A percentile compares a stretch with the other conserved stretches of the same genome.
These are phyloP conservation scores for Mesoligia furuncula DNA, from an alignment of 2,888 invertebrate genomes.

Conservation along the genomic window DNA sequence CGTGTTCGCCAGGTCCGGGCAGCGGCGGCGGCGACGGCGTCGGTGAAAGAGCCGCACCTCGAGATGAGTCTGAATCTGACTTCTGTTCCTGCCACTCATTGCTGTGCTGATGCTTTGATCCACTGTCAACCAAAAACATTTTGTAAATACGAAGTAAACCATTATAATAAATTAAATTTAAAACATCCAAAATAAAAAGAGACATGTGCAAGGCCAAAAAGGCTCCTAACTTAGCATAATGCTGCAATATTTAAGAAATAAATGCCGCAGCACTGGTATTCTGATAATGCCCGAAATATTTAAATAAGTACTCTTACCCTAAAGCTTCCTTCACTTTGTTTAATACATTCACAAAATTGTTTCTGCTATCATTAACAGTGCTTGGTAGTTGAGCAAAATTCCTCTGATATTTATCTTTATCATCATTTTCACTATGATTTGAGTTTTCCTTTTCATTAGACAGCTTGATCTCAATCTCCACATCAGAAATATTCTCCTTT, in stretches of 20 bases:
- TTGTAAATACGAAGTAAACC: neutral
- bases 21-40: constrained; percentile 86
- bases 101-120: constrained; percentile 72
- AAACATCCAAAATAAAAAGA: neutral
- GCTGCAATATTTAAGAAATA: neutral
- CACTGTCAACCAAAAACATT: constrained; percentile 65
- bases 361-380: constrained; percentile 81
- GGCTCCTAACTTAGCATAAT: neutral
- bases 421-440: constrained; percentile 80
- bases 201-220: neutral
- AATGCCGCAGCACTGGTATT: neutral
- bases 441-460: constrained; percentile 83
- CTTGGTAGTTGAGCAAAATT: constrained; percentile 78
- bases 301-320: constrained; percentile 76
- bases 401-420: constrained; percentile 79
- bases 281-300: too few species aligned
- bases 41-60: constrained; percentile 75
- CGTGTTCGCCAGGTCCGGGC: constrained; percentile 78
- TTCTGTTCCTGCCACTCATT: constrained; percentile 79
- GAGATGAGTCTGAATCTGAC: constrained; percentile 83
- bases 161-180: neutral
- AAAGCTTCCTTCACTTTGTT: constrained; percentile 87
- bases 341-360: constrained; percentile 84
- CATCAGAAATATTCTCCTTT: constrained; percentile 81
- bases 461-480: constrained; percentile 81